These are phyloP conservation scores for Pollenia angustigena DNA, from an alignment of 2,888 invertebrate genomes.

Conservation along the genomic window DNA sequence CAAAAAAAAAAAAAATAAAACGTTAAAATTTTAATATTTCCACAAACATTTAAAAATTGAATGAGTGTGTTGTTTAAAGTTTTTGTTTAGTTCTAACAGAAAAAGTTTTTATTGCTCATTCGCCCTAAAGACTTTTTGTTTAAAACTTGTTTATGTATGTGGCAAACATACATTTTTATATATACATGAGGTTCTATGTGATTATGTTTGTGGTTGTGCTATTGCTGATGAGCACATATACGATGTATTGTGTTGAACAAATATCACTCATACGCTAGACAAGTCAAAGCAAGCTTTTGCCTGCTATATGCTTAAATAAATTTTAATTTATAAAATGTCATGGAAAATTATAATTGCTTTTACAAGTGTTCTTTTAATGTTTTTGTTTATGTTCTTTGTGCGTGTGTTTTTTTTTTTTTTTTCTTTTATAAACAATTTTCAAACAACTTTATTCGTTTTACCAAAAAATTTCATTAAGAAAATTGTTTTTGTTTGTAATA, in stretches of 20 bases:
- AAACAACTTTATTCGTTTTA: conserved; percentile 9
- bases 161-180: not conserved
- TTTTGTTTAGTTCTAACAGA: conserved; percentile 2
- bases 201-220: not conserved
- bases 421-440: not conserved
- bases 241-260: conserved; percentile 36
- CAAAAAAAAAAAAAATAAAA: not conserved
- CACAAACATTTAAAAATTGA: conserved; percentile 10
- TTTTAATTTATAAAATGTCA: conserved; percentile 53
- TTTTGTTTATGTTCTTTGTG: not conserved
- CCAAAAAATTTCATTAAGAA: not conserved
- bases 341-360: conserved; percentile 50
- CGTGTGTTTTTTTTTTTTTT: not conserved
- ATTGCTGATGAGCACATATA: not conserved
- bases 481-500: not conserved
- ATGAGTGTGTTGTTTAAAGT: not conserved
- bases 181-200: not conserved
- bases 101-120: not conserved
- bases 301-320: conserved; percentile 36
- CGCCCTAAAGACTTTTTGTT: conserved; percentile 4
- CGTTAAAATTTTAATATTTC: not conserved
- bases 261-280: conserved; percentile 65
- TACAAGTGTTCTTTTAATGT: not conserved
- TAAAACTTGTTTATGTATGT: not conserved
- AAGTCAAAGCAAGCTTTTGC: conserved; percentile 58